phyloP scores from a whole-genome alignment of 2,888 invertebrate genomes.

The Rotaria macrura region DNA sequence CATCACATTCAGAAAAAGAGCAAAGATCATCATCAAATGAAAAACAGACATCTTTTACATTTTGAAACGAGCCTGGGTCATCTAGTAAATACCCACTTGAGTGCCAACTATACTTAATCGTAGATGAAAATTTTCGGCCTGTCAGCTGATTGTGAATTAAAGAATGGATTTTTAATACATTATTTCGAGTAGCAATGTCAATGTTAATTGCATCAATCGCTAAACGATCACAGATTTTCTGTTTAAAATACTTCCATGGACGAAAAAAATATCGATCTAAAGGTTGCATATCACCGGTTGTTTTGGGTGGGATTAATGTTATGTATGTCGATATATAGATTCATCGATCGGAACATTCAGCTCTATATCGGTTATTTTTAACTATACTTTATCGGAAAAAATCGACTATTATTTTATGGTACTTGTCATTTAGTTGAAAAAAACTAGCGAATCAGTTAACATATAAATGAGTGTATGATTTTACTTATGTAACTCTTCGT shows the following conservation, averaged over 20 bases:
- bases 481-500: no score
- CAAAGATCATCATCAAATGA: neutral
- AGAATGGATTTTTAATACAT: no score
- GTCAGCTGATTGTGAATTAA: neutral
- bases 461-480: no score
- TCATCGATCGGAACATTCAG: no score
- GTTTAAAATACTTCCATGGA: neutral
- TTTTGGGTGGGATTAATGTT: no score
- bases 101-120: neutral
- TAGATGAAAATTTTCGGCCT: neutral
- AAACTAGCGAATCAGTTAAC: no score
- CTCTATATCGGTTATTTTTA: no score
- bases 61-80: neutral
- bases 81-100: neutral
- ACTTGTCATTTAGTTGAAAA: no score
- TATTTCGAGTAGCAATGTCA: no score
- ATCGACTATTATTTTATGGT: no score
- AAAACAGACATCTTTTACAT: neutral
- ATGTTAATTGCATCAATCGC: neutral
- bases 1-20: neutral
- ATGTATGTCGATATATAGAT: no score
- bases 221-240: neutral
- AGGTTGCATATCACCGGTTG: neutral
- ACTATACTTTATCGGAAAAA: no score
- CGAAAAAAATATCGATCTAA: neutral